phyloP scores from a whole-genome alignment of 2,113 vertebrate species.

The Halcyon senegalensis region DNA sequence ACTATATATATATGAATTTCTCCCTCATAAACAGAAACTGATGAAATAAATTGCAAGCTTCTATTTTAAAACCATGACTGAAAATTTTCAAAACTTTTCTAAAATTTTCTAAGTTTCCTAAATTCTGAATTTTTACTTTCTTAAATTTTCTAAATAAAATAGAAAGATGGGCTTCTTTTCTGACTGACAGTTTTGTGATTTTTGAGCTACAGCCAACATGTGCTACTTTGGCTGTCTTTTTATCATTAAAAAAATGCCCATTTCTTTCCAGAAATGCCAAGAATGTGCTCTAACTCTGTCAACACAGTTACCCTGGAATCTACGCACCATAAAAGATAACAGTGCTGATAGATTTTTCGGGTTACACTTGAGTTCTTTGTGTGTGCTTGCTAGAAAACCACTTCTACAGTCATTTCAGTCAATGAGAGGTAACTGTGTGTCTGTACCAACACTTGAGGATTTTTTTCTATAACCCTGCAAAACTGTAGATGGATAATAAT shows the following conservation, averaged over 20 bases:
- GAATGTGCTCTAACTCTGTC: neutral
- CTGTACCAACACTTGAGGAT: neutral
- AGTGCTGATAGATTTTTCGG: neutral
- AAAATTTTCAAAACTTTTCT: neutral
- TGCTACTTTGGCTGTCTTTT: neutral
- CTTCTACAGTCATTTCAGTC: neutral
- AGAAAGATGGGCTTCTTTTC: neutral
- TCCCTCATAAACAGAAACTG: neutral
- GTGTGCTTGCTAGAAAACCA: neutral
- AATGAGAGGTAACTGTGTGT: neutral
- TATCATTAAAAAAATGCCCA: neutral
- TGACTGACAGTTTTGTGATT: neutral
- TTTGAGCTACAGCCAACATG: neutral
- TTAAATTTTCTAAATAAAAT: neutral
- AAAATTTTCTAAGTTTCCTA: neutral
- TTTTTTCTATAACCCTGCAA: neutral
- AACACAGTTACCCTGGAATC: neutral
- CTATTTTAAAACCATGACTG: neutral
- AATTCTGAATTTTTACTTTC: neutral
- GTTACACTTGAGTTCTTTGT: neutral
- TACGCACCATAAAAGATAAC: neutral
- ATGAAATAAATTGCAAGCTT: neutral
- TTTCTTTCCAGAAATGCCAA: neutral
- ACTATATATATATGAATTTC: neutral
- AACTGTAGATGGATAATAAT: neutral